A percentile compares a stretch with the other conserved stretches of the same genome.
Evolutionary conservation across 2,113 vertebrate genomes (phyloP).

Genomic region (Pica pica): DNA sequence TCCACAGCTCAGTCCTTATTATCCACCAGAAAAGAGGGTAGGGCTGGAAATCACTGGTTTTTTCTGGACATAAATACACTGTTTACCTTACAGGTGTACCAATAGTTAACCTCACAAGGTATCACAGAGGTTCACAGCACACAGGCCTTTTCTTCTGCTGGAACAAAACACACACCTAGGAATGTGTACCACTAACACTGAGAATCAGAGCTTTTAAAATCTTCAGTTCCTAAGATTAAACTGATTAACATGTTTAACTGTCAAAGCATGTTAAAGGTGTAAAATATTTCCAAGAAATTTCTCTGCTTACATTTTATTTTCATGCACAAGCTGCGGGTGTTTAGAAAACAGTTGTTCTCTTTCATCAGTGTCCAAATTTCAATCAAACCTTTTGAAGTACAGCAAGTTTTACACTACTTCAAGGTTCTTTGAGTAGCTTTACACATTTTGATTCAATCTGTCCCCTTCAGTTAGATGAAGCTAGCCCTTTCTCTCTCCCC

Average conservation of each 20-base stretch:
- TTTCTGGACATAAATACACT: background rate
- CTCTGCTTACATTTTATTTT: background rate
- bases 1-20: background rate
- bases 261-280: fast-evolving
- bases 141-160: background rate
- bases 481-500: background rate
- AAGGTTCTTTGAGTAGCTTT: background rate
- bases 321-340: fast-evolving
- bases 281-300: background rate
- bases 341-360: background rate
- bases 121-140: background rate
- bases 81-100: background rate
- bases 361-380: fast-evolving
- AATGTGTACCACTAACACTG: background rate
- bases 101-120: background rate
- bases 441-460: background rate
- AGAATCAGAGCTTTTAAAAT: background rate
- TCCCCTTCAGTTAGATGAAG: background rate
- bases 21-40: background rate
- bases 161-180: background rate
- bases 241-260: background rate
- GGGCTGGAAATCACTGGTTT: background rate
- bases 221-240: background rate
- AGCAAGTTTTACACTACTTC: background rate
- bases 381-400: background rate